Conservation (phyloP, 2,797 vertebrate genomes). For the Emydoidea blandingii region DNA sequence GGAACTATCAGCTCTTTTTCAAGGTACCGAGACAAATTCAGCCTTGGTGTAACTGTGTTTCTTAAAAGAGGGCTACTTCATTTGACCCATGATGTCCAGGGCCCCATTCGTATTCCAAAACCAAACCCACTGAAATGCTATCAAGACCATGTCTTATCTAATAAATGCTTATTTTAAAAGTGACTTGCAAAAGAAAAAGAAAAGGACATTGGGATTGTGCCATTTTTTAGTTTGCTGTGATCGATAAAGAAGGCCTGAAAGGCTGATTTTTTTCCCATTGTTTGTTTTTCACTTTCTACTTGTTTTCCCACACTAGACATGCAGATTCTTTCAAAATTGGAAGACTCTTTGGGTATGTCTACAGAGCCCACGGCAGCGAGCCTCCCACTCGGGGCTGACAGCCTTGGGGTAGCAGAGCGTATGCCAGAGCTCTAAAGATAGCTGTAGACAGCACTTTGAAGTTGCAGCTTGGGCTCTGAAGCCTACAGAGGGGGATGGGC, state of each 20-base stretch:
- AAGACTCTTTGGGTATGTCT: not conserved
- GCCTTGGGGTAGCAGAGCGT: not conserved
- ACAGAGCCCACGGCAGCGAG: not conserved
- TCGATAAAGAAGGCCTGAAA: not conserved
- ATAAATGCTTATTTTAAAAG: not conserved
- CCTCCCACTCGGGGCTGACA: not conserved
- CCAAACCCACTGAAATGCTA: not conserved
- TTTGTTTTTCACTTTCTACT: not conserved
- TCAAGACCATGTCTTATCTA: not conserved
- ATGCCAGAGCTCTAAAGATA: not conserved
- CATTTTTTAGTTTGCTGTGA: not conserved
- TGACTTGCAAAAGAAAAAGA: not conserved
- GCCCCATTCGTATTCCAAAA: not conserved
- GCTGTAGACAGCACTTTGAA: not conserved
- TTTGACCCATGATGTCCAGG: not conserved
- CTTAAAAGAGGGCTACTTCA: not conserved
- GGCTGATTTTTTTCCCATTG: not conserved
- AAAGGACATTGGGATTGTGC: not conserved
- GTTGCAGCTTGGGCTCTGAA: not conserved
- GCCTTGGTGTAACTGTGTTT: not conserved
- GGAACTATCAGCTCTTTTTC: not conserved
- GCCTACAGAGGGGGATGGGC: no score
- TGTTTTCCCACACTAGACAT: not conserved
- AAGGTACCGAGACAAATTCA: not conserved
- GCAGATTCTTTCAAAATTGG: not conserved